Conservation (phyloP, 2,113 vertebrate species). For the Pangasianodon hypophthalmus region DNA sequence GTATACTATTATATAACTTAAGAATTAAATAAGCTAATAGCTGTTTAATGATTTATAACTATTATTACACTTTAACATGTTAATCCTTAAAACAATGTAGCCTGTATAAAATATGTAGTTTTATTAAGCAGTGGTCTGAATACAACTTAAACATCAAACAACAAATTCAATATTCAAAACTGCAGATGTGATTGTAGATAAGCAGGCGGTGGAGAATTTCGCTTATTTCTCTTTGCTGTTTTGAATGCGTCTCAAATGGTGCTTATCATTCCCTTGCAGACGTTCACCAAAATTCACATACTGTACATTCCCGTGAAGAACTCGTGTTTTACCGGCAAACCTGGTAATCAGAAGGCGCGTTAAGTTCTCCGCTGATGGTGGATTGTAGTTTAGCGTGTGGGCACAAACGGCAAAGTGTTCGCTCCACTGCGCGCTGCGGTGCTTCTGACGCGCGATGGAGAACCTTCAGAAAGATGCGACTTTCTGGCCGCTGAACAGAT, state of each 20-base stretch:
- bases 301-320: neutral
- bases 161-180: neutral
- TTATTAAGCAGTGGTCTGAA: neutral
- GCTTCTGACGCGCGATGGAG: too few relatives aligned
- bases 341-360: neutral
- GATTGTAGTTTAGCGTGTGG: neutral
- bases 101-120: neutral
- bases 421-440: constrained; percentile 13
- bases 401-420: neutral
- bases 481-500: constrained; percentile 56
- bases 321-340: neutral
- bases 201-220: too few relatives aligned
- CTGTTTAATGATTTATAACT: neutral
- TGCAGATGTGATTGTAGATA: neutral
- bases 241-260: neutral
- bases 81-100: neutral
- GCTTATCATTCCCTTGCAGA: constrained; percentile 16
- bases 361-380: neutral
- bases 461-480: constrained; percentile 42
- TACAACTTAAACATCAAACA: neutral
- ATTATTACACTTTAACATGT: neutral
- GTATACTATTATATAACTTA: neutral
- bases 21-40: neutral
- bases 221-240: neutral
- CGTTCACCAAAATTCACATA: neutral